phyloP scores from a whole-genome alignment of 2,888 invertebrate species.

The Onchidella celtica region DNA sequence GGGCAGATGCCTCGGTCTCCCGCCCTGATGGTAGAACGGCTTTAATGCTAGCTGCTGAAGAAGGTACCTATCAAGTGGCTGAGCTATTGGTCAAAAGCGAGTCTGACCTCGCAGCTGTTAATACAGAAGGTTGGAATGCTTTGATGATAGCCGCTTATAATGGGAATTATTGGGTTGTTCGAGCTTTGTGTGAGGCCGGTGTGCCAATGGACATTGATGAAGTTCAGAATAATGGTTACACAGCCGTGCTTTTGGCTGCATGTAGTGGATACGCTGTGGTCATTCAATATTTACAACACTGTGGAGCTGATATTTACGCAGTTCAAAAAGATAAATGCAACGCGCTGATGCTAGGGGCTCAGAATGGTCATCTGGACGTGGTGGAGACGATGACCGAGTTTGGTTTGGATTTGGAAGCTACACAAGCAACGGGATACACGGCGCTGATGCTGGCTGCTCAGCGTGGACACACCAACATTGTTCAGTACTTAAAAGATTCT shows the following conservation, averaged over 20 bases:
- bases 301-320: not conserved
- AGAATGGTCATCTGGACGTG: not conserved
- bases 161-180: no score
- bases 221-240: not conserved
- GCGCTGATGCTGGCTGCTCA: constrained; percentile 14
- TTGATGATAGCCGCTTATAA: constrained; percentile 15
- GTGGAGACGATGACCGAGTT: not conserved
- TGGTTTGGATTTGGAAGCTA: not conserved
- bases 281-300: not conserved
- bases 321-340: not conserved
- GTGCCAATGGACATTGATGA: not conserved
- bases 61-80: not conserved
- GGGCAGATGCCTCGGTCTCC: not conserved
- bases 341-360: constrained; percentile 7
- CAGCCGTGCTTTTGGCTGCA: not conserved
- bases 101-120: no score
- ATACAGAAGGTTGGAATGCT: constrained; percentile 14
- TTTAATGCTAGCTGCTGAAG: constrained; percentile 4
- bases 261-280: not conserved
- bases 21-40: not conserved
- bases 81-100: not conserved
- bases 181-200: no score
- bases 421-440: not conserved
- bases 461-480: not conserved
- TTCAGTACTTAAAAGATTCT: not conserved